Conservation (phyloP, 2,888 invertebrate species). For the Acronicta alni region DNA sequence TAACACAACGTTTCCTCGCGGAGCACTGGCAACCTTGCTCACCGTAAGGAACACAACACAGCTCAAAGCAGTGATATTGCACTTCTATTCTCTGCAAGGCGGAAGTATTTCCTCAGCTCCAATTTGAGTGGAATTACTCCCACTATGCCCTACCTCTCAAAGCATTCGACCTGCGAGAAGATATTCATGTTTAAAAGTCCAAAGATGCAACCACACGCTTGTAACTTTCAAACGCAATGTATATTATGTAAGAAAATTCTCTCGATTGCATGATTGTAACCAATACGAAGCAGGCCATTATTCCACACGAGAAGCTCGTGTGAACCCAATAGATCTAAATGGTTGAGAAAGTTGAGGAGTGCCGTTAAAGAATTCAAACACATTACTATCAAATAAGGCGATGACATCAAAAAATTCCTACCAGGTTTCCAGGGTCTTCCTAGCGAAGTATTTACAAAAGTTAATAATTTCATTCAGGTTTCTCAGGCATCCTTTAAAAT, state of each 20-base stretch:
- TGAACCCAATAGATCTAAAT: slow-evolving; percentile 27
- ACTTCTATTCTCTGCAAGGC: no score
- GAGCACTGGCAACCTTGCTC: no score
- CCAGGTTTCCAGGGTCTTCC: no score
- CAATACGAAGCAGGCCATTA: slow-evolving; percentile 29
- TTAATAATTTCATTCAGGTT: slow-evolving; percentile 18
- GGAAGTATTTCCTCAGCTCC: no score
- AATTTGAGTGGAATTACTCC: no score
- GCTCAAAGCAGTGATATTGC: no score
- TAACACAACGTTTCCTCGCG: no score
- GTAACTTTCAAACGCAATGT: slow-evolving; percentile 8
- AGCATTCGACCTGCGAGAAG: slow-evolving; percentile 17
- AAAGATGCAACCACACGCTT: slow-evolving; percentile 33
- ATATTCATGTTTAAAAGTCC: slow-evolving; percentile 31
- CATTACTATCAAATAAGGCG: slow-evolving; percentile 24
- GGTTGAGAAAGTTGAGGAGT: slow-evolving; percentile 36
- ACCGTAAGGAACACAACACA: no score
- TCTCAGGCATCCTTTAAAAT: slow-evolving; percentile 7
- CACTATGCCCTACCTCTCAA: no score
- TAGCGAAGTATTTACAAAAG: slow-evolving; percentile 21
- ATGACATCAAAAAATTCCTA: slow-evolving; percentile 44
- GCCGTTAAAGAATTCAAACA: slow-evolving; percentile 15
- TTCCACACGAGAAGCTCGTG: slow-evolving; percentile 24
- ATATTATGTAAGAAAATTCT: slow-evolving; percentile 8
- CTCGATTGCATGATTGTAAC: slow-evolving; percentile 29